Evolutionary conservation across 2,888 invertebrate genomes (phyloP).

Genomic region (Heliconius aoede): DNA sequence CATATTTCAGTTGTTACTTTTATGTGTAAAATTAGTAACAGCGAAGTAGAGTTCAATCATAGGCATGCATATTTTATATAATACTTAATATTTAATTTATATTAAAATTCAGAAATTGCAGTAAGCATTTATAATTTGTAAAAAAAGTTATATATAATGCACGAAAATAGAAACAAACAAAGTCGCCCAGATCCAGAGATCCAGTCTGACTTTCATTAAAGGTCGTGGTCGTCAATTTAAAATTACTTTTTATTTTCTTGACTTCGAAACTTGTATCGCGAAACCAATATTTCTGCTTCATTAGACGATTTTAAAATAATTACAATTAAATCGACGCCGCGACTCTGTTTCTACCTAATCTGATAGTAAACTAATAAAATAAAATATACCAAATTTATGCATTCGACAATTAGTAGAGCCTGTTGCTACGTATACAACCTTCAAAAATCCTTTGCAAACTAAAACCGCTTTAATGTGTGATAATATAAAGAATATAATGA

Average conservation of each 20-base stretch:
- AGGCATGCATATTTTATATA: no score
- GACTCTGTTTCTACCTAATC: slow-evolving; percentile 18
- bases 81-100: no score
- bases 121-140: not conserved
- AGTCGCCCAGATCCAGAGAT: not conserved
- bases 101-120: not conserved
- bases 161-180: not conserved
- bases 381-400: slow-evolving; percentile 34
- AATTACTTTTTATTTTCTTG: slow-evolving; percentile 4
- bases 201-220: slow-evolving; percentile 5
- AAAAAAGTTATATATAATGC: not conserved
- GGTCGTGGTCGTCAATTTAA: not conserved
- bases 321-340: slow-evolving; percentile 22
- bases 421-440: slow-evolving; percentile 37
- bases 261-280: slow-evolving; percentile 25
- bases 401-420: slow-evolving; percentile 30
- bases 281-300: slow-evolving; percentile 36
- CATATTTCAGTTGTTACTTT: no score
- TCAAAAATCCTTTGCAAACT: slow-evolving; percentile 11
- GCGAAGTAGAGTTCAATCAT: no score
- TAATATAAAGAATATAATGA: slow-evolving; percentile 35
- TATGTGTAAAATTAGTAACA: no score
- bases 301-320: slow-evolving; percentile 32
- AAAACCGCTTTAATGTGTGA: slow-evolving; percentile 16
- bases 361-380: slow-evolving; percentile 28